These are phyloP conservation scores for Phortica okadai DNA, from an alignment of 2,888 invertebrate genomes.

Conservation along the genomic window DNA sequence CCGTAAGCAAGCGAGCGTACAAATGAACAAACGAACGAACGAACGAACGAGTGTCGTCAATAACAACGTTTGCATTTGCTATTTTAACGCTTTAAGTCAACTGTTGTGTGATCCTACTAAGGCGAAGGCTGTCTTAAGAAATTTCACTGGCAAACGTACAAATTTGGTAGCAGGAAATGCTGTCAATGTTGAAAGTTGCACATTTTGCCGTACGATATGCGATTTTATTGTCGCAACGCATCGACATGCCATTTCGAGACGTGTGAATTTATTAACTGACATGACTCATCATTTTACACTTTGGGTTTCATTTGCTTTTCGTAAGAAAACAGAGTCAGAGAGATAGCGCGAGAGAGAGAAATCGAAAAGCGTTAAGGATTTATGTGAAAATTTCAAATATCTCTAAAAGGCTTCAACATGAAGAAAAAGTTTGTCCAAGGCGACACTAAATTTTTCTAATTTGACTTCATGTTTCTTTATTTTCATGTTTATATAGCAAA, in stretches of 20 bases:
- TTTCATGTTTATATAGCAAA: no score
- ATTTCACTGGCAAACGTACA: constrained; percentile 8
- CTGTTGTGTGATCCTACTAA: not conserved
- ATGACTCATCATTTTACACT: not conserved
- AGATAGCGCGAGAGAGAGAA: not conserved
- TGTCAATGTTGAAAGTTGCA: constrained; percentile 12
- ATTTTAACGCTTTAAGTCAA: not conserved
- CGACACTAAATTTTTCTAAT: no score
- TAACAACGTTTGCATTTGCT: not conserved
- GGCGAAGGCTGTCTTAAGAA: not conserved
- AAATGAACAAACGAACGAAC: not conserved
- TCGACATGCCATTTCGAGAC: not conserved
- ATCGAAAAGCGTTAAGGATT: not conserved
- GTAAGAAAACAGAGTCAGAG: no score
- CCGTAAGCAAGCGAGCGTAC: not conserved
- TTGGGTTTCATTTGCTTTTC: not conserved
- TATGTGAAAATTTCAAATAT: not conserved
- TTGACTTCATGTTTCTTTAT: no score
- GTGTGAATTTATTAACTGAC: constrained; percentile 3
- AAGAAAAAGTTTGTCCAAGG: no score
- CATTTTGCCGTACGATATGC: not conserved
- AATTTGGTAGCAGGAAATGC: constrained; percentile 17
- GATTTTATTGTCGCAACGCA: not conserved
- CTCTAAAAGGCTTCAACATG: not conserved
- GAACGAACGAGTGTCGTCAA: no score